Evolutionary conservation across 2,888 invertebrate species (phyloP).

Genomic region (Hypomecis punctinalis): DNA sequence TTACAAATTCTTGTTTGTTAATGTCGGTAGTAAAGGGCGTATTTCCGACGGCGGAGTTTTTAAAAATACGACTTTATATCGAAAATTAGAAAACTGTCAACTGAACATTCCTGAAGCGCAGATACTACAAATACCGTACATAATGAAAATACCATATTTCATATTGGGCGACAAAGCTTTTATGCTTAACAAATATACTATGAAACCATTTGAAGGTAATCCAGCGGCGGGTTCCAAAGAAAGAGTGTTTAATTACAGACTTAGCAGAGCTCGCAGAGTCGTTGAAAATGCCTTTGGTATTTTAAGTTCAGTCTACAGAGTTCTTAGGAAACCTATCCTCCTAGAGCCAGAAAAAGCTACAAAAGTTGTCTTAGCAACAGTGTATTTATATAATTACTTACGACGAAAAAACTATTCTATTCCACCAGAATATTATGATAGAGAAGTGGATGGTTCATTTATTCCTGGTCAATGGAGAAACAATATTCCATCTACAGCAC

Average conservation of each 20-base stretch:
- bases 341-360: constrained; percentile 31
- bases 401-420: constrained; percentile 31
- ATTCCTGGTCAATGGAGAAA: constrained; percentile 16
- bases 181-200: constrained; percentile 41
- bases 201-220: constrained; percentile 45
- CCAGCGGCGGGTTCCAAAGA: constrained; percentile 40
- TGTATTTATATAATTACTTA: constrained; percentile 41
- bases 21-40: constrained; percentile 36
- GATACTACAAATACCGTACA: constrained; percentile 45
- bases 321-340: constrained; percentile 34
- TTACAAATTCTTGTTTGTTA: constrained; percentile 40
- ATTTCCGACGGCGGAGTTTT: constrained; percentile 44
- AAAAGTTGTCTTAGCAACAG: constrained; percentile 36
- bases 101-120: constrained; percentile 35
- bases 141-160: constrained; percentile 41
- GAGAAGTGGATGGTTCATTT: constrained; percentile 32
- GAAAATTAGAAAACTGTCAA: constrained; percentile 35
- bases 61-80: constrained; percentile 39
- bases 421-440: constrained; percentile 32
- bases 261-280: constrained; percentile 41
- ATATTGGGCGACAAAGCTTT: constrained; percentile 46
- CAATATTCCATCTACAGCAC: neutral
- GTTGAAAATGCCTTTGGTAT: constrained; percentile 51
- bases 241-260: constrained; percentile 50
- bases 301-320: constrained; percentile 33